phyloP scores from a whole-genome alignment of 2,888 invertebrate species.

The Apomyelois bistriatella region DNA sequence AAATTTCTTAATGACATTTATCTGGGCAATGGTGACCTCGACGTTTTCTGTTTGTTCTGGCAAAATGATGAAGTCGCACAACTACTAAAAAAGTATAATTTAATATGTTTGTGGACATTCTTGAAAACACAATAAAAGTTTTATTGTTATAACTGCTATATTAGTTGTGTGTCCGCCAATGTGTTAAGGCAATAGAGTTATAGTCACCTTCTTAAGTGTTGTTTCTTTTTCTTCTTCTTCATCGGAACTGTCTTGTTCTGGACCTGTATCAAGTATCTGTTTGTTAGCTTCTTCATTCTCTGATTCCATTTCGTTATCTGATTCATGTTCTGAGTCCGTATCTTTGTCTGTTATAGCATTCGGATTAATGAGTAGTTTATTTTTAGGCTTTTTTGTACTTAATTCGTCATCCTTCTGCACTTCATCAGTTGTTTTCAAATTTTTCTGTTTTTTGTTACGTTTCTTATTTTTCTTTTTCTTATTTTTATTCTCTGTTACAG shows the following conservation, averaged over 20 bases:
- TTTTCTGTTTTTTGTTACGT: conserved; percentile 9
- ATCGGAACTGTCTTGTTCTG: conserved; percentile 48
- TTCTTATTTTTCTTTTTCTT: background rate
- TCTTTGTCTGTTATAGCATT: conserved; percentile 69
- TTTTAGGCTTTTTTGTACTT: conserved; percentile 21
- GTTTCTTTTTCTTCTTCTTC: conserved; percentile 45
- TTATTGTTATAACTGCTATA: too few relatives aligned
- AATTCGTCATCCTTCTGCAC: background rate
- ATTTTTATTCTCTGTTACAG: background rate
- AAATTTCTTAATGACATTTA: too few relatives aligned
- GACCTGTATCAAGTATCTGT: conserved; percentile 42
- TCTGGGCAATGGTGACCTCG: too few relatives aligned
- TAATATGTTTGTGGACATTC: too few relatives aligned
- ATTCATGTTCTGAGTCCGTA: conserved; percentile 70
- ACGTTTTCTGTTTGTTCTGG: too few relatives aligned
- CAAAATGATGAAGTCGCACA: too few relatives aligned
- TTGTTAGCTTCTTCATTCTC: conserved; percentile 61
- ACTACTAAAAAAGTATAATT: background rate
- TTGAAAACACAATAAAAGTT: too few relatives aligned
- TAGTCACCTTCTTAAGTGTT: conserved; percentile 17
- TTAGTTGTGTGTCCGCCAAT: too few relatives aligned
- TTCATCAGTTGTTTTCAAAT: background rate
- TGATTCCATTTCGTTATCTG: conserved; percentile 66
- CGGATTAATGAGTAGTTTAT: conserved; percentile 44
- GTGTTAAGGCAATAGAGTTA: background rate